A percentile compares a stretch with the other conserved stretches of the same genome.
Conservation (phyloP, 2,797 vertebrate genomes). For the Oreonectes daqikongensis region DNA sequence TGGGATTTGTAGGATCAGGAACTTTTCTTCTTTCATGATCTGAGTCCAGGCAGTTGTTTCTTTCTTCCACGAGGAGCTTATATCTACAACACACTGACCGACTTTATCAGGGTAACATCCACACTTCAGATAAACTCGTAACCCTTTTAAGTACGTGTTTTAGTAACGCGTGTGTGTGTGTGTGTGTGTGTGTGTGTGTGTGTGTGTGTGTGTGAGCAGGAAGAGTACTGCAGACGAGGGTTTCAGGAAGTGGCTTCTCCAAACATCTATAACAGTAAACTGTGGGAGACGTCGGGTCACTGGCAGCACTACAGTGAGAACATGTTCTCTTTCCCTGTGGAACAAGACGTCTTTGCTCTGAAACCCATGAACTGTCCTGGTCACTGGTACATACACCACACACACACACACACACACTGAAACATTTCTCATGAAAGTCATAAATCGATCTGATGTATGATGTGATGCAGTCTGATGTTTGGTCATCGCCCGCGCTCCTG, state of each 20-base stretch:
- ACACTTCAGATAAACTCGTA: neutral
- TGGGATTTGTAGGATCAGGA: slow-evolving; percentile 86
- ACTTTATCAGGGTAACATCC: slow-evolving; percentile 88
- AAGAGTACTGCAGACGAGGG: slow-evolving; percentile 84
- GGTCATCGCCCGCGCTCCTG: slow-evolving; percentile 91
- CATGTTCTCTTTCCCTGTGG: slow-evolving; percentile 93
- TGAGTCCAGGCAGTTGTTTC: slow-evolving; percentile 97
- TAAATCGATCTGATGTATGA: too few species aligned
- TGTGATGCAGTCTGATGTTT: slow-evolving; percentile 88
- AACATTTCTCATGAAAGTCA: too few species aligned
- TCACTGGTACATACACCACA: slow-evolving; percentile 83
- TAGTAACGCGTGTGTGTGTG: too few species aligned
- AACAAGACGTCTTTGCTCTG: slow-evolving; percentile 90
- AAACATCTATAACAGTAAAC: slow-evolving; percentile 89
- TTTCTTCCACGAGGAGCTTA: slow-evolving; percentile 91
- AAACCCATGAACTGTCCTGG: slow-evolving; percentile 98
- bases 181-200: too few species aligned
- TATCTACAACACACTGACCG: slow-evolving; percentile 88
- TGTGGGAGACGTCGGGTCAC: slow-evolving; percentile 94
- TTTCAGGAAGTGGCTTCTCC: slow-evolving; percentile 93
- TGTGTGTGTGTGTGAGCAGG: slow-evolving; percentile 72
- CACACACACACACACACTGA: too few species aligned
- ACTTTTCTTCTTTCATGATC: slow-evolving; percentile 95
- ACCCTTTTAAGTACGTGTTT: neutral
- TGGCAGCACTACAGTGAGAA: slow-evolving; percentile 95